Base-by-base conservation (phyloP, 1,140 invertebrate species). In the Archivesica marissinica region DNA sequence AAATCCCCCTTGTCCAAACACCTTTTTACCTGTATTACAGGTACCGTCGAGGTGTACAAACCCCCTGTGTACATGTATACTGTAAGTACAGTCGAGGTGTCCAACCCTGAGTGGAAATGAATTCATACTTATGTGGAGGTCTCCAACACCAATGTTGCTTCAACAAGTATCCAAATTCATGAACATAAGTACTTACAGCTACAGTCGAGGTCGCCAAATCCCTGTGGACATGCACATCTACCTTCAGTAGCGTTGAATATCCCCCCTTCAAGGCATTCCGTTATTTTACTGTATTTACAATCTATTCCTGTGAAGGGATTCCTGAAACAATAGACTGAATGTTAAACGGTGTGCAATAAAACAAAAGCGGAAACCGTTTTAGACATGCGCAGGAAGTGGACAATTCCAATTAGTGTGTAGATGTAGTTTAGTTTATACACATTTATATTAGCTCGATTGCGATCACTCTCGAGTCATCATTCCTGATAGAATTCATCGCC, bases 131-230 rank as follows among this genome's bases (percentile, higher is more conserved):
- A n/a, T n/a, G n/a, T n/a, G n/a, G n/a, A n/a, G n/a, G n/a, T n/a
- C n/a, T n/a, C n/a, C n/a, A n/a, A n/a, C n/a, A n/a, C n/a, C n/a
- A n/a, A n/a, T n/a, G n/a, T n/a, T n/a, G n/a, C n/a, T n/a, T n/a
- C n/a, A n/a, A n/a, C n/a, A n/a, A n/a, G n/a, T n/a, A n/a, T n/a
- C n/a, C n/a, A n/a, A n/a, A n/a, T n/a, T n/a, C n/a, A n/a, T n/a
- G 20, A 50, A 20, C 9, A 25, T 17, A 11, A 56, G n/a, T 56
- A 38, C 75, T 77, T 59, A 77, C 75, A 28, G n/a, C 75, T 39
- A 47, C 75, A 77, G 35, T 77, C 75, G 2, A 77, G 41, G 50
- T 59, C 75, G 7, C 75, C 75, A 20, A 2, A 77, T 2, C 75
- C 75, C 25, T 59, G 33, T 0, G 52, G 75, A 61, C 75, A 77